Conservation (phyloP, 2,888 invertebrate genomes). For the Stomorhina lunata region DNA sequence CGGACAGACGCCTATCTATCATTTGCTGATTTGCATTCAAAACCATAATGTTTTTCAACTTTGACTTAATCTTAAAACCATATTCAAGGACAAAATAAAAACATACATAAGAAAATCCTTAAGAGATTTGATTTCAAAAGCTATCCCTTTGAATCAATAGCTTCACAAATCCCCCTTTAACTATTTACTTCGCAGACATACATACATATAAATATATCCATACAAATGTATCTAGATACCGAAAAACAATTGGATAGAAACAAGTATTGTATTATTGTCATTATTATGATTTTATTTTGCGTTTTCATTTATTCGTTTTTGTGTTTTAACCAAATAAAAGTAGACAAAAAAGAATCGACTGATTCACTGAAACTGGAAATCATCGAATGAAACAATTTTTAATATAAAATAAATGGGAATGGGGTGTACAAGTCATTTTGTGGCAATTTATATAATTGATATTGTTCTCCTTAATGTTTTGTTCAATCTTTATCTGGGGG, state of each 20-base stretch:
- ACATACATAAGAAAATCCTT: not conserved
- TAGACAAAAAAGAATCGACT: too few relatives aligned
- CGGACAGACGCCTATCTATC: too few relatives aligned
- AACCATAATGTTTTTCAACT: not conserved
- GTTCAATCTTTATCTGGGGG: conserved; percentile 16
- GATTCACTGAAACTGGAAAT: not conserved
- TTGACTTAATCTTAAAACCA: not conserved
- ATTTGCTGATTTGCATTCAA: too few relatives aligned
- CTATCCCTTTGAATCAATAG: not conserved
- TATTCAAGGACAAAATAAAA: not conserved
- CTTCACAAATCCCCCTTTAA: not conserved
- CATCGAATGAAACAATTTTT: conserved; percentile 9
- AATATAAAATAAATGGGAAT: conserved; percentile 45
- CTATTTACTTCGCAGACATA: not conserved
- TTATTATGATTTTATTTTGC: conserved; percentile 44
- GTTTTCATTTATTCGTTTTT: not conserved
- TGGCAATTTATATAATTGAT: conserved; percentile 50
- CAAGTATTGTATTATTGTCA: not conserved
- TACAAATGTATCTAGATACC: not conserved
- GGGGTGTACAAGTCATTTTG: conserved; percentile 49
- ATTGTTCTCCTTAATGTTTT: conserved; percentile 24
- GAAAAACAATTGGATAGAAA: not conserved
- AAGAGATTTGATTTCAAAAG: not conserved
- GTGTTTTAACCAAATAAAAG: not conserved
- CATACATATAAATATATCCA: not conserved